Evolutionary conservation across 1,140 invertebrate species (phyloP).

Genomic region (Zaprionus lachaisei): DNA sequence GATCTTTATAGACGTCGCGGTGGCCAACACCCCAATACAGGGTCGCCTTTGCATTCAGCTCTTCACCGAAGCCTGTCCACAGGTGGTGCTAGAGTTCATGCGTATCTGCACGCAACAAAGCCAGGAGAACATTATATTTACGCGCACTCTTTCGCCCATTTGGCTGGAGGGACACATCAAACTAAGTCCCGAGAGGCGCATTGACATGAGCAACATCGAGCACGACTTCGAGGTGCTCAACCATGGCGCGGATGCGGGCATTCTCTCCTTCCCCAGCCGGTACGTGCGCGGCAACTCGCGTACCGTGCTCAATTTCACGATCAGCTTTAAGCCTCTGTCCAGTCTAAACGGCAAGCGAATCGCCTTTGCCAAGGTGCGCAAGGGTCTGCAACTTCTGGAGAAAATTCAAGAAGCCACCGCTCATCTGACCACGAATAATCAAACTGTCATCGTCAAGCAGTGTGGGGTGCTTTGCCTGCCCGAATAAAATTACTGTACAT

Average conservation of each 20-base stretch:
- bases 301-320: constrained; percentile 57
- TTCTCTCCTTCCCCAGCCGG: constrained; percentile 70
- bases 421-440: constrained; percentile 47
- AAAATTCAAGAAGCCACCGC: constrained; percentile 56
- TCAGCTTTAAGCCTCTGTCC: constrained; percentile 72
- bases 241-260: constrained; percentile 72
- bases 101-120: constrained; percentile 53
- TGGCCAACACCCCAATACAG: constrained; percentile 44
- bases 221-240: constrained; percentile 75
- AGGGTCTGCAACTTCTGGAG: constrained; percentile 59
- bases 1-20: constrained; percentile 62
- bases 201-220: constrained; percentile 58
- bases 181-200: constrained; percentile 23
- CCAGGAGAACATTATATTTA: constrained; percentile 37
- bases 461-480: constrained; percentile 51
- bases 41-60: constrained; percentile 67
- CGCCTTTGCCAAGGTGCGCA: constrained; percentile 71
- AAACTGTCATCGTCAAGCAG: constrained; percentile 39
- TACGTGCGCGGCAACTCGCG: constrained; percentile 55
- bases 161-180: constrained; percentile 68
- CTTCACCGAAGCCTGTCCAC: constrained; percentile 74
- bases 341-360: constrained; percentile 69
- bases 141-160: constrained; percentile 58
- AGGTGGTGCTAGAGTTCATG: constrained; percentile 73
- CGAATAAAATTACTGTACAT: background rate